Percentiles rank a stretch among this genome's conserved stretches.
phyloP scores from a whole-genome alignment of 2,797 vertebrate species.

The Acanthurus leucopareius region DNA sequence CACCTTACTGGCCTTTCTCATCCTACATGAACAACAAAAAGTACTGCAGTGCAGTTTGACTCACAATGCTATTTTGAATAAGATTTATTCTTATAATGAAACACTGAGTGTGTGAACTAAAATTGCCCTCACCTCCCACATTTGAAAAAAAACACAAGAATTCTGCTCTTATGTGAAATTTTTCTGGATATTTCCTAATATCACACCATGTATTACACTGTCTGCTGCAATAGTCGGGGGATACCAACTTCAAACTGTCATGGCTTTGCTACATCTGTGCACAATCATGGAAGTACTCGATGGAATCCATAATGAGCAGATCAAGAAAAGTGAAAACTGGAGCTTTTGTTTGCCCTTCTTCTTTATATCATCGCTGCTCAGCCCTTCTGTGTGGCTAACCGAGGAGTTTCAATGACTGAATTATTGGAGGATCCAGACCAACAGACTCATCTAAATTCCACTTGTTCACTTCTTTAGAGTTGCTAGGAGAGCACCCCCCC shows the following conservation, averaged over 20 bases:
- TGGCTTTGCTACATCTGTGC: constrained; percentile 19
- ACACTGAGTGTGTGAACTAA: background rate
- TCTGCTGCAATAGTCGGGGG: background rate
- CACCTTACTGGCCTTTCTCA: background rate
- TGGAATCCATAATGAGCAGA: constrained; percentile 26
- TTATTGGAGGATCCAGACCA: constrained; percentile 63
- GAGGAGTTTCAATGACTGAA: constrained; percentile 50
- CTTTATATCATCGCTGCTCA: constrained; percentile 18
- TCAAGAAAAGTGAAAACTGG: constrained; percentile 18
- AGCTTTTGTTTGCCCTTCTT: constrained; percentile 24
- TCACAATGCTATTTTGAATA: background rate
- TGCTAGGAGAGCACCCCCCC: constrained; percentile 66
- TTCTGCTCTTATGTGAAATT: constrained; percentile 8
- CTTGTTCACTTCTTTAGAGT: constrained; percentile 61
- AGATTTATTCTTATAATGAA: constrained; percentile 9
- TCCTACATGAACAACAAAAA: background rate
- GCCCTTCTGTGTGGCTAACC: constrained; percentile 38
- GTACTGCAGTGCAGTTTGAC: background rate
- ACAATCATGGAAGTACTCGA: background rate
- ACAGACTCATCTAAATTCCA: constrained; percentile 82
- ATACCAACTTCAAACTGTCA: constrained; percentile 5
- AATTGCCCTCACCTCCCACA: background rate
- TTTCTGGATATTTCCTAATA: constrained; percentile 23
- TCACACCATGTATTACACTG: background rate
- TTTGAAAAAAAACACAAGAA: constrained; percentile 10